phyloP scores from a whole-genome alignment of 2,113 vertebrate species.

The Hemicordylus capensis region DNA sequence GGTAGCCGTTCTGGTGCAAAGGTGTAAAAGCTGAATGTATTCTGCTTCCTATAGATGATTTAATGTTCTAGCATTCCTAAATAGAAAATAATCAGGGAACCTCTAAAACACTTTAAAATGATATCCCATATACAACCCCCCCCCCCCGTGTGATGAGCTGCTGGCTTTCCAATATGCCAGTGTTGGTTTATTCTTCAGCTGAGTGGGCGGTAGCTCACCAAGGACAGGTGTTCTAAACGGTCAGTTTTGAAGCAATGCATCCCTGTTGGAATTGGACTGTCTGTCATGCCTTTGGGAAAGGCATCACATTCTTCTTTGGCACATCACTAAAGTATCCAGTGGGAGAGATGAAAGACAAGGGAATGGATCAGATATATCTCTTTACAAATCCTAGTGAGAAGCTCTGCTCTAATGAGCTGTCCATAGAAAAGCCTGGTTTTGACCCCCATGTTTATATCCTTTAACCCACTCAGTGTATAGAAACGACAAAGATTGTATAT shows the following conservation, averaged over 20 bases:
- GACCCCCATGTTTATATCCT: background rate
- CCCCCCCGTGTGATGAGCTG: background rate
- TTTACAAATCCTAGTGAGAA: background rate
- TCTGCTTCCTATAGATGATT: accelerated
- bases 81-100: background rate
- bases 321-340: background rate
- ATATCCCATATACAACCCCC: too few species aligned
- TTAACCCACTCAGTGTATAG: background rate
- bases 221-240: background rate
- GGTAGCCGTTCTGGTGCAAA: background rate
- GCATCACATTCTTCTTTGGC: background rate
- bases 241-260: background rate
- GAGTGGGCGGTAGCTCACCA: background rate
- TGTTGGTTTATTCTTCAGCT: accelerated
- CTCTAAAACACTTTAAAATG: background rate
- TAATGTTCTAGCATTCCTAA: background rate
- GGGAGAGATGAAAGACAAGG: background rate
- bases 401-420: background rate
- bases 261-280: background rate
- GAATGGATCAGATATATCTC: background rate
- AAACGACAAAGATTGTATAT: background rate
- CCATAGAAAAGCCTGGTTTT: background rate
- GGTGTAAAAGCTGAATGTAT: background rate
- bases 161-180: background rate
- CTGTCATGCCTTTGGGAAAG: background rate